phyloP scores from a whole-genome alignment of 2,888 invertebrate species.

The Sinohyriopsis cumingii region DNA sequence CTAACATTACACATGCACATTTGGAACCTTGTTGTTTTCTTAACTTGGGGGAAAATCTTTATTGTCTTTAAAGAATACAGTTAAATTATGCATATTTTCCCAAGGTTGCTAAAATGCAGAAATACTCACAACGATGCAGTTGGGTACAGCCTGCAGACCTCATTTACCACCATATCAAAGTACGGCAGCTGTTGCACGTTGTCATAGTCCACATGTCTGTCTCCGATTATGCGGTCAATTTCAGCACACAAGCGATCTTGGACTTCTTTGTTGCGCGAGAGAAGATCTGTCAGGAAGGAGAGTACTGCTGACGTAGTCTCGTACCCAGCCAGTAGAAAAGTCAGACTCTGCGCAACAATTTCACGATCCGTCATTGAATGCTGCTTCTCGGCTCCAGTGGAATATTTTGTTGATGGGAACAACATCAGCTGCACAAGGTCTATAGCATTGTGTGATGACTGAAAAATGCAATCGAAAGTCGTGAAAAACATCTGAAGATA shows the following conservation, averaged over 20 bases:
- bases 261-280: slow-evolving; percentile 72
- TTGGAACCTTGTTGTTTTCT: no score
- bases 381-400: slow-evolving; percentile 20
- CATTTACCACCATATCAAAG: slow-evolving; percentile 72
- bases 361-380: slow-evolving; percentile 56
- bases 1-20: no score
- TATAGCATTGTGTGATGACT: slow-evolving; percentile 45
- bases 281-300: slow-evolving; percentile 72
- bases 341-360: slow-evolving; percentile 67
- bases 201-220: slow-evolving; percentile 64
- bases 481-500: neutral
- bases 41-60: no score
- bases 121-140: slow-evolving; percentile 63
- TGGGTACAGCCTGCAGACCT: slow-evolving; percentile 72
- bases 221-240: slow-evolving; percentile 62
- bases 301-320: slow-evolving; percentile 75
- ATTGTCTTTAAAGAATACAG: no score
- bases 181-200: slow-evolving; percentile 64
- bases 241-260: slow-evolving; percentile 72
- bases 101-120: neutral
- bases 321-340: slow-evolving; percentile 75
- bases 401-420: slow-evolving; percentile 51
- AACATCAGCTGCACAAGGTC: slow-evolving; percentile 73
- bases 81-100: no score
- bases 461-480: slow-evolving; percentile 13